phyloP scores from a whole-genome alignment of 2,888 invertebrate species.

The Pemphredon lugubris region DNA sequence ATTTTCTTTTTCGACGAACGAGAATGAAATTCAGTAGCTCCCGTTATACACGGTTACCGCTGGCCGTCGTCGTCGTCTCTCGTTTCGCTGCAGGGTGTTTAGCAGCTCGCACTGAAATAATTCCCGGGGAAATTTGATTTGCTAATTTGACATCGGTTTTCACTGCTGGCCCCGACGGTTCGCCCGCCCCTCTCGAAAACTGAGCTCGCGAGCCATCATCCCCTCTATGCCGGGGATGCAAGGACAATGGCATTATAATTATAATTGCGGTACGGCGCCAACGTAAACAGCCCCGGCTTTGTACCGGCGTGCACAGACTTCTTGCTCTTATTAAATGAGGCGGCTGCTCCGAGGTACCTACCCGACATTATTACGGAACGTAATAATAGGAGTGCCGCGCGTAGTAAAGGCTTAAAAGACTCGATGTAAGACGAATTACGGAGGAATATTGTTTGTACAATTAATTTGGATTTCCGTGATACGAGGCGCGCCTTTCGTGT shows the following conservation, averaged over 20 bases:
- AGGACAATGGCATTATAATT: conserved; percentile 71
- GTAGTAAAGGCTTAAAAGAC: conserved; percentile 20
- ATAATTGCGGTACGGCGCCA: conserved; percentile 64
- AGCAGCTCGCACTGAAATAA: conserved; percentile 65
- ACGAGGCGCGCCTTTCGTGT: neutral
- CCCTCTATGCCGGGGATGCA: conserved; percentile 21
- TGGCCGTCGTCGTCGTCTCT: conserved; percentile 15
- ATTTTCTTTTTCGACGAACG: conserved; percentile 50
- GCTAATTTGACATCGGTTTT: conserved; percentile 68
- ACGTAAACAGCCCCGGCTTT: conserved; percentile 65
- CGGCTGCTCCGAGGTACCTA: conserved; percentile 44
- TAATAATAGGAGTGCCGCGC: conserved; percentile 50
- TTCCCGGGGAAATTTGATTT: conserved; percentile 71
- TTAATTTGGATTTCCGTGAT: neutral
- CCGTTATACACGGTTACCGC: conserved; percentile 11
- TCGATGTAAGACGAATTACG: conserved; percentile 38
- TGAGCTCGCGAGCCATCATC: conserved; percentile 17
- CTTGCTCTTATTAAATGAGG: conserved; percentile 67
- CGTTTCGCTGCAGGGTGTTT: conserved; percentile 63
- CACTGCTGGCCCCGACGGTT: conserved; percentile 20
- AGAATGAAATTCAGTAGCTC: conserved; percentile 47
- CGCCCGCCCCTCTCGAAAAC: conserved; percentile 12
- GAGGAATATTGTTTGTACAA: conserved; percentile 3
- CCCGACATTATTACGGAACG: conserved; percentile 53
- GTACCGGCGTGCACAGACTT: conserved; percentile 51